phyloP scores from a whole-genome alignment of 2,113 vertebrate species.

The Raja brachyura region DNA sequence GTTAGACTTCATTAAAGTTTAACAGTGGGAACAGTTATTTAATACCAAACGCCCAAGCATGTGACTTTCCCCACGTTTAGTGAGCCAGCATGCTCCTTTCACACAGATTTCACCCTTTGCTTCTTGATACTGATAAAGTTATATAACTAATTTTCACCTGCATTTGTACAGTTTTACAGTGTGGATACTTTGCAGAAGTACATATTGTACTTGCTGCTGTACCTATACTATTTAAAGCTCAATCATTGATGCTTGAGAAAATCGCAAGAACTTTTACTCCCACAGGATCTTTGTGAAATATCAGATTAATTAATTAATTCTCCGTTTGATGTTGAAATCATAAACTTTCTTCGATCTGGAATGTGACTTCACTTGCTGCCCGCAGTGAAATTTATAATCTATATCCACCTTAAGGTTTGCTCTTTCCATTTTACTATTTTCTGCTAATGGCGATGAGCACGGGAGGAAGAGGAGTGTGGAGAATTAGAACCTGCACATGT shows the following conservation, averaged over 20 bases:
- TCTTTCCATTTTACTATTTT: background rate
- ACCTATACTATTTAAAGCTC: background rate
- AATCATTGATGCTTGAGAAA: constrained; percentile 3
- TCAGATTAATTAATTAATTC: background rate
- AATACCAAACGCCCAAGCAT: background rate
- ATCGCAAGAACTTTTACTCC: background rate
- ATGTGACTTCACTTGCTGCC: too few species aligned
- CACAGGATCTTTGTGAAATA: background rate
- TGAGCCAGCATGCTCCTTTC: background rate
- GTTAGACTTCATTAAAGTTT: background rate
- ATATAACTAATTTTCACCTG: background rate
- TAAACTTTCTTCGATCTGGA: background rate
- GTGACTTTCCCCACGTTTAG: background rate
- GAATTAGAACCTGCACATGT: too few species aligned
- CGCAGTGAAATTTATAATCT: background rate
- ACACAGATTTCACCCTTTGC: background rate
- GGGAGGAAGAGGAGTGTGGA: too few species aligned
- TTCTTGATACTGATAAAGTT: background rate
- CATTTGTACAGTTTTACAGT: background rate
- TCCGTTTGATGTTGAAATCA: background rate
- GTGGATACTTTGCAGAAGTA: background rate
- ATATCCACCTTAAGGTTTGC: background rate
- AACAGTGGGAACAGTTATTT: background rate
- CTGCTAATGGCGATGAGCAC: background rate
- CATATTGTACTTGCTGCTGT: background rate